Conservation (phyloP, 1,140 invertebrate genomes). For the Maconellicoccus hirsutus region DNA sequence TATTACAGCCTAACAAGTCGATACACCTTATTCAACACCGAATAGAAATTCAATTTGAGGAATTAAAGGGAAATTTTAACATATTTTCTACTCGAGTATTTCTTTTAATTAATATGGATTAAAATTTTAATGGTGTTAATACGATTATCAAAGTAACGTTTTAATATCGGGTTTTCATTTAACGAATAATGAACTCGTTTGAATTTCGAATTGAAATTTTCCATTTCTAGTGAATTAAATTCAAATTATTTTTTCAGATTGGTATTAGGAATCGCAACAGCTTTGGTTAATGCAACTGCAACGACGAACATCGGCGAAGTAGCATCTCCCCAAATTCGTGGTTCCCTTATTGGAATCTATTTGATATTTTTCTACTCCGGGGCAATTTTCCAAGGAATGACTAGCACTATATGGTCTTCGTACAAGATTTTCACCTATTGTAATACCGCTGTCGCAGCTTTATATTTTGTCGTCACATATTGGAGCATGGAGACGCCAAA, state of each 20-base stretch:
- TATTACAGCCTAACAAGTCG: no score
- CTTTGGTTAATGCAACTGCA: not conserved
- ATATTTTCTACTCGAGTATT: no score
- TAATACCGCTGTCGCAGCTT: not conserved
- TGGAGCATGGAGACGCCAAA: not conserved
- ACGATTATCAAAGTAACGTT: no score
- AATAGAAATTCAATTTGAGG: no score
- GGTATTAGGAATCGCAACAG: not conserved
- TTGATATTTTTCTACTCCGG: not conserved
- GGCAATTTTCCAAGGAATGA: not conserved
- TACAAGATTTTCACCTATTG: not conserved
- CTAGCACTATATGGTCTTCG: not conserved
- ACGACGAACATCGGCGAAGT: not conserved
- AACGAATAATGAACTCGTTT: no score
- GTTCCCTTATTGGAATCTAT: not conserved
- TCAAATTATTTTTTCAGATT: not conserved
- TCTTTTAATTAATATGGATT: no score
- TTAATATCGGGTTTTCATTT: no score
- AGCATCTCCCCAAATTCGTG: not conserved
- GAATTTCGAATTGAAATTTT: no score
- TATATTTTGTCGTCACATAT: not conserved
- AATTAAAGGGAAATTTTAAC: no score
- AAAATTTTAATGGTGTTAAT: no score
- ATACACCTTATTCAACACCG: no score
- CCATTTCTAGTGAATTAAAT: no score